A percentile compares a stretch with the other conserved stretches of the same genome.
phyloP scores from a whole-genome alignment of 2,888 invertebrate species.

The Platycheirus rosarum region DNA sequence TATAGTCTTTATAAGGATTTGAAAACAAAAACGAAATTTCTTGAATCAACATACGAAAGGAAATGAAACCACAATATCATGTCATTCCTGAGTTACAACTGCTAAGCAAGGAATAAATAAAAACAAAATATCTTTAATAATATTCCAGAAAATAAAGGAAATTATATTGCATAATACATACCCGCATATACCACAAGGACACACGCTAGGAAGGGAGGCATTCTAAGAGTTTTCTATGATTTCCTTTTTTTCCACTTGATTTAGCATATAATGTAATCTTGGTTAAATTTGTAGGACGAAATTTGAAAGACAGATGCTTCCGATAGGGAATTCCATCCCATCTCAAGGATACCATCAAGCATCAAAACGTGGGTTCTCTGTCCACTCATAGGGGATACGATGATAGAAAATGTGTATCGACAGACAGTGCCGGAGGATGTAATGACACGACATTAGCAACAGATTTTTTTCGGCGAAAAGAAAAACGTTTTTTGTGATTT shows the following conservation, averaged over 20 bases:
- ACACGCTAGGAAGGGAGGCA: not conserved
- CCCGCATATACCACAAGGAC: not conserved
- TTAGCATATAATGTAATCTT: conserved; percentile 9
- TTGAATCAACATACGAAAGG: conserved; percentile 11
- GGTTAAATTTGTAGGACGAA: not conserved
- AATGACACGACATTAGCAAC: too few relatives aligned
- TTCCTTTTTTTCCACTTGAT: conserved; percentile 22
- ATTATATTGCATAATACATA: not conserved
- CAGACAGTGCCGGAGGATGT: too few relatives aligned
- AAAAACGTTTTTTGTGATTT: too few relatives aligned
- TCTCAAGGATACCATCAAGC: too few relatives aligned
- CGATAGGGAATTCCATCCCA: too few relatives aligned
- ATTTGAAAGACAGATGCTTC: conserved; percentile 17
- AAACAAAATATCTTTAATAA: too few relatives aligned
- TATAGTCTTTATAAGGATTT: not conserved
- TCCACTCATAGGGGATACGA: conserved; percentile 7
- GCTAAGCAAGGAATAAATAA: not conserved
- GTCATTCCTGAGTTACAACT: conserved; percentile 19
- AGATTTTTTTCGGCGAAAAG: too few relatives aligned
- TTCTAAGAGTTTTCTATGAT: conserved; percentile 8
- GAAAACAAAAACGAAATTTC: conserved; percentile 4
- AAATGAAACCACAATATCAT: conserved; percentile 29
- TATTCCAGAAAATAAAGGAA: not conserved
- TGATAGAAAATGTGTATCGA: too few relatives aligned
- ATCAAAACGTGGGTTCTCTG: too few relatives aligned